Percentiles rank a stretch among this genome's conserved stretches.
Evolutionary conservation across 2,113 vertebrate species (phyloP).

Genomic region (Craseonycteris thonglongyai): DNA sequence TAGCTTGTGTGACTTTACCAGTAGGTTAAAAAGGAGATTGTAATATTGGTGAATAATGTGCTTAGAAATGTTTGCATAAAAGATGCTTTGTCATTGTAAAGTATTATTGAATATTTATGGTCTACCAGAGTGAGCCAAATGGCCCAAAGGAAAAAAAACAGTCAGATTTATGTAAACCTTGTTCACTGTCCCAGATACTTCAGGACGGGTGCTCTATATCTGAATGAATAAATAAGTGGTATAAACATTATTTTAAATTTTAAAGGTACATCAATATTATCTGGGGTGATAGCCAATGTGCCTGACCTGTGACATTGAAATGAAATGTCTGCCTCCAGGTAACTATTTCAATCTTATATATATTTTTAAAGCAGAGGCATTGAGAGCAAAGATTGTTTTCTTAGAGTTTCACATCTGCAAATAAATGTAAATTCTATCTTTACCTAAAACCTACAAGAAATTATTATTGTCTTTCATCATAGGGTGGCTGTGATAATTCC

Average conservation of each 20-base stretch:
- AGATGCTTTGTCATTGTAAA: constrained; percentile 73
- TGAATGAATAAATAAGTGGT: constrained; percentile 68
- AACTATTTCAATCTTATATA: constrained; percentile 63
- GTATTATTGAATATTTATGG: constrained; percentile 74
- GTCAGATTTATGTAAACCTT: constrained; percentile 74
- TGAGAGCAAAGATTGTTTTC: constrained; percentile 58
- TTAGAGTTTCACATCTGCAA: constrained; percentile 61
- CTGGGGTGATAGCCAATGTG: constrained; percentile 41
- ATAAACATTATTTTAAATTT: constrained; percentile 62
- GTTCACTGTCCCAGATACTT: constrained; percentile 68
- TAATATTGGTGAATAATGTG: constrained; percentile 70
- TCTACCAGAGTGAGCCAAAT: constrained; percentile 67
- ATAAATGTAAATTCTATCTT: constrained; percentile 69
- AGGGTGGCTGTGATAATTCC: neutral
- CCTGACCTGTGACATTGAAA: constrained; percentile 55
- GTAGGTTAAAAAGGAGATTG: constrained; percentile 70
- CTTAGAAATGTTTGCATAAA: constrained; percentile 73
- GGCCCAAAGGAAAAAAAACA: constrained; percentile 63
- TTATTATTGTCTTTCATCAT: constrained; percentile 28
- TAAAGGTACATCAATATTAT: constrained; percentile 56
- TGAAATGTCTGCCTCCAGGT: constrained; percentile 57
- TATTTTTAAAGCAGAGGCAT: constrained; percentile 50
- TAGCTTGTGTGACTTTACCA: constrained; percentile 66
- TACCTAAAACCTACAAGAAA: constrained; percentile 54
- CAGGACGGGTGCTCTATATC: constrained; percentile 53